Percentiles rank a stretch among this genome's conserved stretches.
These are phyloP conservation scores for Drosophila mulleri DNA, from an alignment of 2,888 invertebrate species.

Conservation along the genomic window DNA sequence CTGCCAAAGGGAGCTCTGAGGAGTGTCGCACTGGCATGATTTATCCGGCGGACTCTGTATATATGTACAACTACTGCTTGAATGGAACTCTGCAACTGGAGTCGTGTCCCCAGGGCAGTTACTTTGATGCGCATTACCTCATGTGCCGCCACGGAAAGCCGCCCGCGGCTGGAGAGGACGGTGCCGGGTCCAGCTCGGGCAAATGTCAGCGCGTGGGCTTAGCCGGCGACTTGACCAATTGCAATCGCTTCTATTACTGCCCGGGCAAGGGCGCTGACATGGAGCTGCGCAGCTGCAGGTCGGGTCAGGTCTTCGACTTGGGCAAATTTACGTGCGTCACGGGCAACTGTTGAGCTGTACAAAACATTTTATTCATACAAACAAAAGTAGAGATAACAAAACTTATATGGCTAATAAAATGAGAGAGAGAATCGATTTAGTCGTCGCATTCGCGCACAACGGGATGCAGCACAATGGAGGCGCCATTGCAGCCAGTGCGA, in stretches of 20 bases:
- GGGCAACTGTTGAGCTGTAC: slow-evolving; percentile 53
- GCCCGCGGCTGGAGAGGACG: neutral
- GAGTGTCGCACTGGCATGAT: slow-evolving; percentile 27
- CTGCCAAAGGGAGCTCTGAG: neutral
- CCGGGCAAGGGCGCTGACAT: slow-evolving; percentile 51
- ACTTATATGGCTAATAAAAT: slow-evolving; percentile 35
- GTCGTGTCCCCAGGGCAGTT: slow-evolving; percentile 50
- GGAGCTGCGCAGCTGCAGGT: slow-evolving; percentile 35
- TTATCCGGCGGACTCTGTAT: slow-evolving; percentile 24
- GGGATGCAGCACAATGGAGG: slow-evolving; percentile 87
- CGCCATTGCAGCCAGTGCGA: slow-evolving; percentile 88
- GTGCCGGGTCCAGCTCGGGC: neutral
- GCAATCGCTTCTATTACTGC: slow-evolving; percentile 79
- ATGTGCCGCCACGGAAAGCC: slow-evolving; percentile 46
- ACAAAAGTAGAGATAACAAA: slow-evolving; percentile 31
- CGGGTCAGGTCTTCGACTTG: slow-evolving; percentile 37
- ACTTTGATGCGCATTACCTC: slow-evolving; percentile 38
- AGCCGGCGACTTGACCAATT: slow-evolving; percentile 71
- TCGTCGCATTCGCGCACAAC: slow-evolving; percentile 86
- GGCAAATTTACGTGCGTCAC: slow-evolving; percentile 30
- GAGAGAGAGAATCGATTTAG: slow-evolving; percentile 28
- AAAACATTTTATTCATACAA: slow-evolving; percentile 26
- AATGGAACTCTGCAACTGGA: slow-evolving; percentile 5
- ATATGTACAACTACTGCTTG: slow-evolving; percentile 35
- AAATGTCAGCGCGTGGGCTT: slow-evolving; percentile 63